Evolutionary conservation across 2,113 vertebrate genomes (phyloP).

Genomic region (Bufo bufo): DNA sequence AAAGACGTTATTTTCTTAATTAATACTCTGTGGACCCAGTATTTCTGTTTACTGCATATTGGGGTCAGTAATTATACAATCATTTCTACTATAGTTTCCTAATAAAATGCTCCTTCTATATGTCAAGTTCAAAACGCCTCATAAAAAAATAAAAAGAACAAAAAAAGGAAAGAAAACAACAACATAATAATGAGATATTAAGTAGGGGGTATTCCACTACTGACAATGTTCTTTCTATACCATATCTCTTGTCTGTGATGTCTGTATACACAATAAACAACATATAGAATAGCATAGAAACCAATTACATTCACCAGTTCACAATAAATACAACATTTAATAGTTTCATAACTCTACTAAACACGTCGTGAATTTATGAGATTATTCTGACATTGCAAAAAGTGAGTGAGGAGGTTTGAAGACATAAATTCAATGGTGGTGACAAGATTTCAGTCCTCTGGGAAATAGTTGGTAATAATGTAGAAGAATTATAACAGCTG

Average conservation of each 20-base stretch:
- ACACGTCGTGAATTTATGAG: background rate
- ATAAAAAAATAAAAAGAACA: background rate
- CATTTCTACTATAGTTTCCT: background rate
- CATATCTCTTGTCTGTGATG: background rate
- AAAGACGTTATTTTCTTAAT: background rate
- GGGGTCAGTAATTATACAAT: background rate
- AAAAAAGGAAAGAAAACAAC: background rate
- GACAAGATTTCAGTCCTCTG: background rate
- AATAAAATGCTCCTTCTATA: background rate
- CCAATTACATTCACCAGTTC: background rate
- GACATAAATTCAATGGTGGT: background rate
- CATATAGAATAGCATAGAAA: background rate
- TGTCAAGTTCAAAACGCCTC: background rate
- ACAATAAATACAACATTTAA: no score
- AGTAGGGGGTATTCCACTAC: no score
- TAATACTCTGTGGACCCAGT: background rate
- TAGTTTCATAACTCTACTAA: background rate
- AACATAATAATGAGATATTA: no score
- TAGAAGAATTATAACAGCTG: background rate
- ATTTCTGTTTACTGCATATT: background rate
- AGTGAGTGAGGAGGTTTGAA: background rate
- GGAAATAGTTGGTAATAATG: background rate
- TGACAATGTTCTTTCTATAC: background rate
- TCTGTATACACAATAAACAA: background rate
- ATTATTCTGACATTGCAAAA: conserved; percentile 19